These are phyloP conservation scores for Trissolcus japonicus DNA, from an alignment of 2,888 invertebrate species.

Conservation along the genomic window DNA sequence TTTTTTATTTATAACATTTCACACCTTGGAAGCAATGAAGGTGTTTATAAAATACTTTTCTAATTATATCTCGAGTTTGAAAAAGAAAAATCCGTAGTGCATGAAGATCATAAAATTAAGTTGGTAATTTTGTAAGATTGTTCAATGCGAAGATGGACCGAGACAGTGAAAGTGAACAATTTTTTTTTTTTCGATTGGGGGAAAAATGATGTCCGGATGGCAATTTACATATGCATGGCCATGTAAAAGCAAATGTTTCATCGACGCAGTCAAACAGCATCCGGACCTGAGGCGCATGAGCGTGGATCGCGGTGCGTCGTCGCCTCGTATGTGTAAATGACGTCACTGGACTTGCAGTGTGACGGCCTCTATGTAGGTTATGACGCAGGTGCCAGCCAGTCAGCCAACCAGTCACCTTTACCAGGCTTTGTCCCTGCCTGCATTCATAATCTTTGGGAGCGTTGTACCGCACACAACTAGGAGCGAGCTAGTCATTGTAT, in stretches of 20 bases:
- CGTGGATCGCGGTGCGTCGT: conserved; percentile 39
- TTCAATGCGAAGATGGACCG: neutral
- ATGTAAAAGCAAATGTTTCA: conserved; percentile 49
- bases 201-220: conserved; percentile 6
- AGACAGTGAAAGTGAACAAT: neutral
- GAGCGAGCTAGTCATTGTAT: conserved; percentile 33
- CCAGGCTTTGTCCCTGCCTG: conserved; percentile 65
- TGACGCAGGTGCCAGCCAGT: conserved; percentile 67
- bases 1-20: conserved; percentile 28
- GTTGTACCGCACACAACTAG: conserved; percentile 48
- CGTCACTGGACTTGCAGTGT: conserved; percentile 68
- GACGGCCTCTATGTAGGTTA: conserved; percentile 74
- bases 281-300: conserved; percentile 41
- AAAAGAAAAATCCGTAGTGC: neutral
- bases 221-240: conserved; percentile 10
- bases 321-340: conserved; percentile 60
- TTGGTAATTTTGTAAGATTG: neutral
- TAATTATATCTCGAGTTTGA: conserved; percentile 15
- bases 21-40: conserved; percentile 12
- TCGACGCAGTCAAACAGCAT: conserved; percentile 50
- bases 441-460: conserved; percentile 63
- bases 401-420: conserved; percentile 53
- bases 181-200: too few species aligned
- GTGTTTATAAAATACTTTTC: conserved; percentile 19
- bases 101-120: neutral